Percentiles rank a stretch among this genome's conserved stretches.
phyloP scores from a whole-genome alignment of 2,113 vertebrate species.

The Pomatorhinus ruficollis region DNA sequence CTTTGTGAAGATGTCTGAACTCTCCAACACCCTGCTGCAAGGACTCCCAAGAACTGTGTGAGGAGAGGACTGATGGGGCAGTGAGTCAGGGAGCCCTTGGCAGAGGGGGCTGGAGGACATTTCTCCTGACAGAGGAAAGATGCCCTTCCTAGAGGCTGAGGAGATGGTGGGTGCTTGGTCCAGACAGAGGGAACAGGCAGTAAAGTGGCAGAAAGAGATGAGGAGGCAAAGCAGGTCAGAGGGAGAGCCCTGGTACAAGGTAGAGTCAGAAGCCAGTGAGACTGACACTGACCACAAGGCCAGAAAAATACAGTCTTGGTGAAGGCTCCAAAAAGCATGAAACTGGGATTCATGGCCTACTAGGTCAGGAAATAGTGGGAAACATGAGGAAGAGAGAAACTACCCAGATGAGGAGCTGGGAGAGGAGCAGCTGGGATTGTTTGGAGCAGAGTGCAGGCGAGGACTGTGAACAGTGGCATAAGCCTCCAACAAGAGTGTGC shows the following conservation, averaged over 20 bases:
- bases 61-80: background rate
- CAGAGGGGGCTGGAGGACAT: background rate
- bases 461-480: background rate
- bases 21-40: background rate
- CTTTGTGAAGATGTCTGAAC: background rate
- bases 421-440: background rate
- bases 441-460: background rate
- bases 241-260: background rate
- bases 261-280: background rate
- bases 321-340: background rate
- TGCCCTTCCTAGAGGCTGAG: background rate
- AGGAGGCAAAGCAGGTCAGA: background rate
- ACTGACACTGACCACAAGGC: background rate
- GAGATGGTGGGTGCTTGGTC: background rate
- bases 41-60: background rate
- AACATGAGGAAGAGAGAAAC: background rate
- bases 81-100: background rate
- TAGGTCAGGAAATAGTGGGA: background rate
- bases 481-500: background rate
- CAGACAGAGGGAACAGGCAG: background rate
- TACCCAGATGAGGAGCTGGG: background rate
- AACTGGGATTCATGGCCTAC: background rate
- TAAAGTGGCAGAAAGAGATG: background rate
- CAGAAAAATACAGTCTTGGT: background rate
- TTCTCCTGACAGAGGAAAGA: background rate